Conservation (phyloP, 2,113 vertebrate species). For the Brachyistius frenatus region DNA sequence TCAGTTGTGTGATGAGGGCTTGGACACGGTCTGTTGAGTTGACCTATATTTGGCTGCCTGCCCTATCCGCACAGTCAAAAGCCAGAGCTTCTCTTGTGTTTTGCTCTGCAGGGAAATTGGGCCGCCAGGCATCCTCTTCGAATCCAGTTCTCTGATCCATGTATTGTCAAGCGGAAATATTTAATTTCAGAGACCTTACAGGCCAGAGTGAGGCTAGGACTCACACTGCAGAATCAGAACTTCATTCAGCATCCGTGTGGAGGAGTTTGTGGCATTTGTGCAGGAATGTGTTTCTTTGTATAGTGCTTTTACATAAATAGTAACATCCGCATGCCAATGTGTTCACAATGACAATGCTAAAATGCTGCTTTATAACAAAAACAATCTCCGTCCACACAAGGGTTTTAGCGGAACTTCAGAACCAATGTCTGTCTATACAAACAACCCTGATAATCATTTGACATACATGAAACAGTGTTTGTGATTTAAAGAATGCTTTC, state of each 20-base stretch:
- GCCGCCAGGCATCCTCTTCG: neutral
- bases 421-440: too few species aligned
- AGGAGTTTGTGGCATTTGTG: neutral
- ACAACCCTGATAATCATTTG: too few species aligned
- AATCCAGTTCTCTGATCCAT: slow-evolving; percentile 16
- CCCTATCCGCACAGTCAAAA: slow-evolving; percentile 60
- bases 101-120: slow-evolving; percentile 40
- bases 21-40: slow-evolving; percentile 69
- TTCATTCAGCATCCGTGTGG: neutral
- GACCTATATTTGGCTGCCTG: slow-evolving; percentile 80
- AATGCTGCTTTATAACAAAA: neutral
- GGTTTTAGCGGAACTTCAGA: too few species aligned
- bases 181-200: neutral
- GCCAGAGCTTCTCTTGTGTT: slow-evolving; percentile 28
- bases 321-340: neutral
- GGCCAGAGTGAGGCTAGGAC: neutral
- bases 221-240: neutral
- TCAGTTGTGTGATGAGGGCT: slow-evolving; percentile 71
- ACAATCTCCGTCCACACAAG: too few species aligned
- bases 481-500: too few species aligned
- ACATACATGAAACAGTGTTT: too few species aligned
- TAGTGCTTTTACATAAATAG: neutral
- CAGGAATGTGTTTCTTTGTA: neutral
- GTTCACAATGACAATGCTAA: neutral
- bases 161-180: slow-evolving; percentile 8